Conservation (phyloP, 2,797 vertebrate species). For the Antennarius maculatus region DNA sequence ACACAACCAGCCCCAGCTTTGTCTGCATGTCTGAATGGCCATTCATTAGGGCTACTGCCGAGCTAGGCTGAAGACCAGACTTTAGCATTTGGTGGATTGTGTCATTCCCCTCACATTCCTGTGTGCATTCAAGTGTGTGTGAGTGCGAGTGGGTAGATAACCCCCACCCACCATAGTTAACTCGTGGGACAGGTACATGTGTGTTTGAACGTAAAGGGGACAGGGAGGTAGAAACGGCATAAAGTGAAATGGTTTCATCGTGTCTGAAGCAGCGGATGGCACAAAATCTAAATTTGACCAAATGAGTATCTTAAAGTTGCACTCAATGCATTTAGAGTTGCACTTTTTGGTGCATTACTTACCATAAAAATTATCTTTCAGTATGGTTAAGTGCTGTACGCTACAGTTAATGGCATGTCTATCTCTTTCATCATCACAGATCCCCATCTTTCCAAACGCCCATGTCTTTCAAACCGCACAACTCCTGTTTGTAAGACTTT, state of each 20-base stretch:
- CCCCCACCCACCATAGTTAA: too few species aligned
- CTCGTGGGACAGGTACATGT: slow-evolving; percentile 71
- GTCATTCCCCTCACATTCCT: slow-evolving; percentile 80
- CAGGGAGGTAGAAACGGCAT: slow-evolving; percentile 4
- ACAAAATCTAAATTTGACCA: slow-evolving; percentile 33
- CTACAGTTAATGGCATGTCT: neutral
- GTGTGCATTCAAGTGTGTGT: slow-evolving; percentile 74
- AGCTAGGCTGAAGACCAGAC: slow-evolving; percentile 56
- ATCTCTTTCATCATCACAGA: too few species aligned
- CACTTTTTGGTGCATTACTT: neutral
- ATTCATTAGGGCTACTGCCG: slow-evolving; percentile 71
- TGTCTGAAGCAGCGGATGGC: slow-evolving; percentile 33
- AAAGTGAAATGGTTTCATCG: slow-evolving; percentile 43
- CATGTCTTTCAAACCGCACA: neutral
- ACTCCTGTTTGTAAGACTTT: neutral
- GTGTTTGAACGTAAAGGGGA: slow-evolving; percentile 41
- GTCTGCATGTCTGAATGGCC: slow-evolving; percentile 72
- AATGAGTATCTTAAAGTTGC: slow-evolving; percentile 16
- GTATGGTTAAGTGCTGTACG: neutral
- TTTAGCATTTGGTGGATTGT: slow-evolving; percentile 65
- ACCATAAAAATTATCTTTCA: neutral
- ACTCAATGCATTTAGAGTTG: neutral
- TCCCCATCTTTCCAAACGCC: neutral
- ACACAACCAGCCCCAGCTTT: slow-evolving; percentile 61
- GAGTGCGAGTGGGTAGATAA: slow-evolving; percentile 26